A percentile compares a stretch with the other conserved stretches of the same genome.
Evolutionary conservation across 2,888 invertebrate species (phyloP).

Genomic region (Lycaena phlaeas): DNA sequence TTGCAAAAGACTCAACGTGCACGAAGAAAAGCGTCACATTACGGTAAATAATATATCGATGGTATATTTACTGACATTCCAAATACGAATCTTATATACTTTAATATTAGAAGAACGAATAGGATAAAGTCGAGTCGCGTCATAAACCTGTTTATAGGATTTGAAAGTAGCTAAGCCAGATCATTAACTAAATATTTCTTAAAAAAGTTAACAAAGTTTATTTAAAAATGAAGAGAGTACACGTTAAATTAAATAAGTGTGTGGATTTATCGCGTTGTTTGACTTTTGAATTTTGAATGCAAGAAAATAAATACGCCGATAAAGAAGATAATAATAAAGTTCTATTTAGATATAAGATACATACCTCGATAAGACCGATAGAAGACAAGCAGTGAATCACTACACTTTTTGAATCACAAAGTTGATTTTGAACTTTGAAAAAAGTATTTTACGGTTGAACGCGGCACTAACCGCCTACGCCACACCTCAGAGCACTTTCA

Average conservation of each 20-base stretch:
- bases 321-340: slow-evolving; percentile 12
- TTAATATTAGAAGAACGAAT: no score
- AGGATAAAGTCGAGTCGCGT: not conserved
- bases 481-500: slow-evolving; percentile 62
- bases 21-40: no score
- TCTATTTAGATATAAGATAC: slow-evolving; percentile 17
- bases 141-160: slow-evolving; percentile 5
- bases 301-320: slow-evolving; percentile 1
- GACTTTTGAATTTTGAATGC: no score
- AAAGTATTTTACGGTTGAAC: slow-evolving; percentile 46
- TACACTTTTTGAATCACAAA: slow-evolving; percentile 22
- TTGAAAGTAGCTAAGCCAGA: slow-evolving; percentile 1
- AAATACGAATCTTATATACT: not conserved
- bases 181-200: not conserved
- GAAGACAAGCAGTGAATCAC: slow-evolving; percentile 15
- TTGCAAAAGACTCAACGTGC: not conserved
- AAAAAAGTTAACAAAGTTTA: no score
- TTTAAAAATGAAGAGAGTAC: no score
- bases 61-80: not conserved
- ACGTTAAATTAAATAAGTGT: no score
- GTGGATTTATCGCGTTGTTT: not conserved
- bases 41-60: not conserved
- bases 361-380: slow-evolving; percentile 18
- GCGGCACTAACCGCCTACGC: slow-evolving; percentile 53
- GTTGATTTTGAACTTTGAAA: slow-evolving; percentile 33